Evolutionary conservation across 1,140 invertebrate genomes (phyloP), one percentile per base, ranked within the genome.

Genomic region (Drosophila ironensis): DNA sequence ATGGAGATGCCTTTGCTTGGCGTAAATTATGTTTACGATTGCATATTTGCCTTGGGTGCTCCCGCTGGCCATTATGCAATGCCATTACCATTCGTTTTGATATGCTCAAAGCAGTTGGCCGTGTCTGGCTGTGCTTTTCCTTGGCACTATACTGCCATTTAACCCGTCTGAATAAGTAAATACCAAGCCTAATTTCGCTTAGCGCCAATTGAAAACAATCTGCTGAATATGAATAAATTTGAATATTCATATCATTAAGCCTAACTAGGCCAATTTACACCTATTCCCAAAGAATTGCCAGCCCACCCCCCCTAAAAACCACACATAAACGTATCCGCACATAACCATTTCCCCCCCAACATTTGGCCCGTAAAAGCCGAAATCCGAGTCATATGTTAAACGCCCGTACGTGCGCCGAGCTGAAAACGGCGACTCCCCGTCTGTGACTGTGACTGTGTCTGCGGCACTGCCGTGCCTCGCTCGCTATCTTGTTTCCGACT

Each of bases 21-120:
- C 67, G 80, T 74, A 84, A 84, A 80, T 84, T 86, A 72, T 86
- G 78, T 84, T 84, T 84, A 86, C 77, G 70, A 52, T 71, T 56
- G 78, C 71, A 51, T 53, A 38, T 50, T 70, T 20, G 24, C 0
- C 20, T 16, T 9, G n/a, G 38, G 11, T 46, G 11, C 14, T 28
- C 17, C 45, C 27, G 12, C n/a, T 24, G 7, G 27, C 38, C 57
- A 41, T 54, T 53, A 50, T 68, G 63, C 46, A 72, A 41, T 38
- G 6, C 37, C 59, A 82, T 84, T 78, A 60, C 37, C 59, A 82
- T 84, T 78, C 56, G 30, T 46, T 78, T 78, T 86, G 67, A 76
- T 81, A 28, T 47, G 16, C 5, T 30, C 6, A 1, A 2, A 25
- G 6, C 42, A 57, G 25, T 56, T 42, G 8, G 27, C 33, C 24